Percentiles rank a stretch among this genome's conserved stretches.
These are phyloP conservation scores for Catamblyrhynchus diadema DNA, from an alignment of 2,797 vertebrate genomes.

Conservation along the genomic window DNA sequence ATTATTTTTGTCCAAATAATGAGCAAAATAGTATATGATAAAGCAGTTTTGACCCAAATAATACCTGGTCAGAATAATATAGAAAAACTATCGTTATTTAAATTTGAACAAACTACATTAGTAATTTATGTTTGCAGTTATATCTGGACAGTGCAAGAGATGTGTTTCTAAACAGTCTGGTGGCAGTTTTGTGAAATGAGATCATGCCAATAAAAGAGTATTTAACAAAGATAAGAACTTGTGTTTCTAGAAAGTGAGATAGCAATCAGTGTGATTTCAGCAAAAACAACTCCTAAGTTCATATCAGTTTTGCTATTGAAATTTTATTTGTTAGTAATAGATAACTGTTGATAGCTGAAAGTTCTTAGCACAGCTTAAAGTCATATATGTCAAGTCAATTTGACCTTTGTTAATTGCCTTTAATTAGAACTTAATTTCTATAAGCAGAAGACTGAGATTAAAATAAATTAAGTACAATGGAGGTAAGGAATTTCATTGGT, in stretches of 20 bases:
- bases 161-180: background rate
- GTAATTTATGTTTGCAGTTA: background rate
- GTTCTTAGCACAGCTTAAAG: background rate
- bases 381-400: background rate
- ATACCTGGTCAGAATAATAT: background rate
- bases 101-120: background rate
- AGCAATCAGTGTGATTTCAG: constrained; percentile 15
- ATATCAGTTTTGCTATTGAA: background rate
- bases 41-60: background rate
- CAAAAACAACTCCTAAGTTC: background rate
- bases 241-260: background rate
- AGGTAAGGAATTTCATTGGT: background rate
- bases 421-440: background rate
- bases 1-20: background rate
- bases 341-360: background rate
- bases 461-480: background rate
- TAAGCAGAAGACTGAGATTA: background rate
- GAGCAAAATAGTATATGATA: background rate
- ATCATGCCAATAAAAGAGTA: background rate
- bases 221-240: constrained; percentile 30
- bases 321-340: background rate
- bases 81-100: background rate
- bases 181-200: background rate
- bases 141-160: background rate
- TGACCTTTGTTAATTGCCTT: background rate